These are phyloP conservation scores for Phrynocephalus guinanensis DNA, from an alignment of 2,797 vertebrate species.

Conservation along the genomic window DNA sequence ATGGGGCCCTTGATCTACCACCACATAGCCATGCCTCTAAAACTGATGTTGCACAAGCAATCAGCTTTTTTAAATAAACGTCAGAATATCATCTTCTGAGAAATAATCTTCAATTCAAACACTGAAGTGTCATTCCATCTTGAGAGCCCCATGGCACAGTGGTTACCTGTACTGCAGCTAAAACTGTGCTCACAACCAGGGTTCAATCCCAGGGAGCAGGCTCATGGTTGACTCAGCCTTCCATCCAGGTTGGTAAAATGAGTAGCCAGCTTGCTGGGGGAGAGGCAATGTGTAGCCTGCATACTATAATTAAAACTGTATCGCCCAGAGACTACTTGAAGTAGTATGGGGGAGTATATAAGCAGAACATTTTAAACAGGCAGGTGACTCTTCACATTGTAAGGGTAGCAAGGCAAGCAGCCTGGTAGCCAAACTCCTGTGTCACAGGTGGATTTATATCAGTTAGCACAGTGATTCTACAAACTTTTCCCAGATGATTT, in stretches of 20 bases:
- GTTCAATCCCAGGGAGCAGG: no score
- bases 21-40: not conserved
- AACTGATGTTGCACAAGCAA: not conserved
- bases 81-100: conserved; percentile 48
- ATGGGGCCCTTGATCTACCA: not conserved
- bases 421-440: conserved; percentile 40
- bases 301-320: no score
- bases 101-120: conserved; percentile 50
- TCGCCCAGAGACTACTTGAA: no score
- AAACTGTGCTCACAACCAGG: no score
- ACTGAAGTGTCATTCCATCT: conserved; percentile 35
- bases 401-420: conserved; percentile 51
- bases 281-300: no score
- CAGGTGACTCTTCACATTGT: conserved; percentile 7
- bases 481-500: not conserved
- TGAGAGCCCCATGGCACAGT: conserved; percentile 22
- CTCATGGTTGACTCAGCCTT: no score
- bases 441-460: conserved; percentile 60
- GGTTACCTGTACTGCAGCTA: no score
- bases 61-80: not conserved
- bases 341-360: no score
- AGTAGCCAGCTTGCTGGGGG: no score
- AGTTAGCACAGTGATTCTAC: conserved; percentile 62
- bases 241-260: no score
- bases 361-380: conserved; percentile 31